Base-by-base conservation (phyloP, 1,140 invertebrate species). In the Sycophila sp. region DNA sequence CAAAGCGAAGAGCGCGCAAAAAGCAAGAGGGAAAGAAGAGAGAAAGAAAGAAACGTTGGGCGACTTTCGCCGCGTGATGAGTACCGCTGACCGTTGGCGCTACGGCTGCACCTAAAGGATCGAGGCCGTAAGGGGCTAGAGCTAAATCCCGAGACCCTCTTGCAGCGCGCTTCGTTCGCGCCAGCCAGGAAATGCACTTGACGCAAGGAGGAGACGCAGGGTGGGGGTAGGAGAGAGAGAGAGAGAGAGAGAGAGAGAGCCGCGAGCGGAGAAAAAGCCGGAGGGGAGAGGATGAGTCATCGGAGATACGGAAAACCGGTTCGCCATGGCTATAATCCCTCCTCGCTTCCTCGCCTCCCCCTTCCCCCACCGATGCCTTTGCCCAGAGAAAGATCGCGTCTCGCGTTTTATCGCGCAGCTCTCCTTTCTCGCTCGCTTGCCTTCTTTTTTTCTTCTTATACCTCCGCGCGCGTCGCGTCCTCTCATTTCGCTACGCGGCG, bases 171-270 rank as follows among this genome's bases (percentile, higher is more conserved):
- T n/a, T n/a, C n/a, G n/a, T n/a, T n/a, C n/a, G n/a, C n/a, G n/a
- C n/a, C n/a, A 74, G 79, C 74, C 81, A 84, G 82, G 83, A 85
- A 85, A 85, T 85, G 83, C 83, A 84, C 83, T 85, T 85, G 83
- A 85, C 80, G 83, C 81, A 65, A 53, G 24, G 17, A 72, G 60
- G 65, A 73, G 73, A 71, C 71, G 60, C 62, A 42, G 28, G 42
- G 32, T 71, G 36, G 26, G 40, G 63, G 55, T 40, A 3, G 56
- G 24, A 17, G 30, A 58, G 22, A 30, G 36, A 56, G 53, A 11
- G 53, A 19, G 30, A 19, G 26, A 24, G 51, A 30, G 8, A 32
- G 28, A 30, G 24, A 13, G 36, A 42, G 26, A 51, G n/a, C n/a
- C n/a, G n/a, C n/a, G n/a, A n/a, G n/a, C 17, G 55, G 19, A 58